Evolutionary conservation across 2,888 invertebrate genomes (phyloP).

Genomic region (Sphecodes monilicornis): DNA sequence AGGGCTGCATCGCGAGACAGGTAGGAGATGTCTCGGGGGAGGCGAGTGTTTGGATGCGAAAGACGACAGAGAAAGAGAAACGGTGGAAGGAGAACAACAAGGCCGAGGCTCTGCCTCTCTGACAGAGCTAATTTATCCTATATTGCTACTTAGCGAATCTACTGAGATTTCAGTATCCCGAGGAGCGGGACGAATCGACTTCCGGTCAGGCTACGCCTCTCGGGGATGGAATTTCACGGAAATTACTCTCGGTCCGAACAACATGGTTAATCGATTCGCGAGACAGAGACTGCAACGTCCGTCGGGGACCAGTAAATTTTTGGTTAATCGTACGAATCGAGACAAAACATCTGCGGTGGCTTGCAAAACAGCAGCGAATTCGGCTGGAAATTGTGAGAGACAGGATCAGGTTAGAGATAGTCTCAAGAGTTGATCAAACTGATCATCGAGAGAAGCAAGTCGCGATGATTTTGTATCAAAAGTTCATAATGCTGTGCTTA

Average conservation of each 20-base stretch:
- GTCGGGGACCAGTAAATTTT: constrained; percentile 28
- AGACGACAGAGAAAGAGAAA: constrained; percentile 52
- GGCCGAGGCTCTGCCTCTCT: constrained; percentile 52
- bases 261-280: constrained; percentile 62
- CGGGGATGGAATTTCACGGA: constrained; percentile 63
- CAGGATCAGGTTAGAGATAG: not conserved
- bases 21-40: constrained; percentile 69
- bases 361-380: not conserved
- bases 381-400: not conserved
- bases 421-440: not conserved
- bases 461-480: not conserved
- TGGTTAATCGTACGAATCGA: constrained; percentile 19
- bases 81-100: constrained; percentile 47
- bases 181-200: constrained; percentile 58
- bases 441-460: not conserved
- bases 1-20: constrained; percentile 68
- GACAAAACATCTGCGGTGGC: not conserved
- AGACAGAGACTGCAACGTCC: constrained; percentile 32
- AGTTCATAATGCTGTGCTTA: not conserved
- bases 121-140: constrained; percentile 73
- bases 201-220: constrained; percentile 64
- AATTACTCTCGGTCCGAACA: constrained; percentile 63
- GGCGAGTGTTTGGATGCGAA: constrained; percentile 61
- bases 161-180: constrained; percentile 63
- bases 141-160: constrained; percentile 69